Evolutionary conservation across 2,113 vertebrate genomes (phyloP).

Genomic region (Hyaena hyaena): DNA sequence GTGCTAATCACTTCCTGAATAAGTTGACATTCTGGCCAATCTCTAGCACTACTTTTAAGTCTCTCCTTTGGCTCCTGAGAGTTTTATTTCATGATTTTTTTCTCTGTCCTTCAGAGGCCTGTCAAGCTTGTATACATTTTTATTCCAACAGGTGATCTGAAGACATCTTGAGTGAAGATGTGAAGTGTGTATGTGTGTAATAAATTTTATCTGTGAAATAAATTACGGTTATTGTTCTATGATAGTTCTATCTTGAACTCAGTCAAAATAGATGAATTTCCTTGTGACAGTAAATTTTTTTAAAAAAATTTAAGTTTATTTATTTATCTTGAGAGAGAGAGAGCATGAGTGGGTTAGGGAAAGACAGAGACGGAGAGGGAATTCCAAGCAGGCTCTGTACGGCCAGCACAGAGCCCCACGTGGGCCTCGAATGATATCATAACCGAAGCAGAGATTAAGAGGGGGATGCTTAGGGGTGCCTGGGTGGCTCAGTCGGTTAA

Average conservation of each 20-base stretch:
- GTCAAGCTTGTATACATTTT: not conserved
- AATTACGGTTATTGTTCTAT: not conserved
- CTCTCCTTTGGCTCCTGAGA: not conserved
- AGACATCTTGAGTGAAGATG: not conserved
- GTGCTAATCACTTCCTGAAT: slow-evolving; percentile 26
- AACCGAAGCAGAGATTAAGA: too few species aligned
- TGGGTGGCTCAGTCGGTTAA: too few species aligned
- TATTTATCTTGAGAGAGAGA: too few species aligned
- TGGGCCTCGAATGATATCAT: too few species aligned
- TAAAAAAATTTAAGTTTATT: too few species aligned
- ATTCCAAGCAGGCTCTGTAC: too few species aligned
- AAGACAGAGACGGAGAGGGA: too few species aligned
- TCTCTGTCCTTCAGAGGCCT: not conserved
- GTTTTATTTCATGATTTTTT: slow-evolving; percentile 44
- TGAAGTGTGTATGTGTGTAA: not conserved
- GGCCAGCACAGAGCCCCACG: too few species aligned
- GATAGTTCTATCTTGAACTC: not conserved
- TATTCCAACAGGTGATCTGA: not conserved
- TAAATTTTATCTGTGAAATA: not conserved
- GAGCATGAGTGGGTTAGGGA: too few species aligned
- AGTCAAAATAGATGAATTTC: not conserved
- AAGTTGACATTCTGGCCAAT: slow-evolving; percentile 21
- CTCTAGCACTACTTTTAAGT: not conserved
- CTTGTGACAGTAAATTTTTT: not conserved
- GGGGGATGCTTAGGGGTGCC: too few species aligned